Evolutionary conservation across 1,140 invertebrate genomes (phyloP), one percentile per base, ranked within the genome.

Genomic region (Formica selysi): DNA sequence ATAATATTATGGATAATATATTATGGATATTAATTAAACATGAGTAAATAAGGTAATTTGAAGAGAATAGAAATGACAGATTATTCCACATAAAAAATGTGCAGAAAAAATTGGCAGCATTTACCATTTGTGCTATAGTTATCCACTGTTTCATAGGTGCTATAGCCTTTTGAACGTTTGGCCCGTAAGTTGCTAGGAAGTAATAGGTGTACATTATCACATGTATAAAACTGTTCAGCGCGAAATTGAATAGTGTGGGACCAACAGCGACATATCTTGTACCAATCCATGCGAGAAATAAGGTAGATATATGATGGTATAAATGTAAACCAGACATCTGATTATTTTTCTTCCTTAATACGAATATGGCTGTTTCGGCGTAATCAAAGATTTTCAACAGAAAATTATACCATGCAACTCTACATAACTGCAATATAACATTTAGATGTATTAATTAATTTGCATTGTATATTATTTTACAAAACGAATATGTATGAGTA

Each of bases 321-420:
- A 97, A 90, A 89, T 97, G 97, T 7, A 97, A 93, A 89, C 96
- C 96, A 2, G 97, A 96, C 13, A 97, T 95, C 92, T 97, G 97
- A 7, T 95, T 95, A 11, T 96, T 91, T 89, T 97, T 97, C 91
- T 97, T 97, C n/a, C 97, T 94, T 32, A 97, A 87, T 19, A 97
- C 93, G 91, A 97, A 97, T 90, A 97, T 96, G 89, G 96, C 10
- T 0, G 95, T 95, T 76, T 95, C 95, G 0, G 92, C 51, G 3
- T 94, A 62, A 76, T 95, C 94, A 5, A 91, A 48, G 6, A 94
- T 13, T 90, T 95, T 95, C 22, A 96, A 65, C 70, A 95, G 91
- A 41, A 95, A 94, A n/a, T n/a, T n/a, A n/a, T n/a, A n/a, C n/a
- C n/a, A n/a, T n/a, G n/a, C n/a, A n/a, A n/a, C n/a, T n/a, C n/a